Evolutionary conservation across 2,113 vertebrate species (phyloP), one percentile per base, ranked within the genome.

Genomic region (Paradisaea rubra): DNA sequence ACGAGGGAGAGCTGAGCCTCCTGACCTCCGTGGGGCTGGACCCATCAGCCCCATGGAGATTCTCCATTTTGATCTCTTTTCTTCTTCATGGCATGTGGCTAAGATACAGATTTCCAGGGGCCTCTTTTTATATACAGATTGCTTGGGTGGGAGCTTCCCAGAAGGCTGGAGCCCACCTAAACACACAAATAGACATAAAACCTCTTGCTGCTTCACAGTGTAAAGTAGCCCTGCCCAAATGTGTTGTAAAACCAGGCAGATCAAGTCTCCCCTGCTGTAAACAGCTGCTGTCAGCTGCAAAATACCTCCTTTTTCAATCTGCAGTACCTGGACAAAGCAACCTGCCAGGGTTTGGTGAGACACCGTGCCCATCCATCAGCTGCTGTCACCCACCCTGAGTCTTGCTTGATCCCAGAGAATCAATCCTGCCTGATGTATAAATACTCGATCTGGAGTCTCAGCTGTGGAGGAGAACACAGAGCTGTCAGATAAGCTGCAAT

Each of bases 401-500:
- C 56, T 11, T 9, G 42, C 47, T 50, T 80, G 70, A 80, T 88
- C 88, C 85, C 77, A 10, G 41, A 45, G 71, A 91, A 80, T 94
- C 94, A 69, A 59, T 93, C 82, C 86, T 74, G 45, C 69, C 82
- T 94, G 37, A 71, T 71, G 52, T 27, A 65, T 65, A 73, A 91
- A 81, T 68, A 71, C 72, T 66, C 24, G 17, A 50, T 52, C 65
- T 81, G 72, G 79, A 95, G 72, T 8, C 93, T 94, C 65, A 54
- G 84, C 78, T 82, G 78, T 30, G 45, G 76, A 81, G 76, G 56
- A 77, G 76, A 80, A 27, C 65, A 72, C 8, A 2, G 90, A 90
- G 82, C 88, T 95, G 82, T 84, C 90, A 84, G 88, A 88, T 18
- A 83, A 88, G 72, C 91, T 94, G 93, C 88, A 95, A 93, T 94